phyloP scores from a whole-genome alignment of 2,888 invertebrate species.

The Acrobasis consociella region DNA sequence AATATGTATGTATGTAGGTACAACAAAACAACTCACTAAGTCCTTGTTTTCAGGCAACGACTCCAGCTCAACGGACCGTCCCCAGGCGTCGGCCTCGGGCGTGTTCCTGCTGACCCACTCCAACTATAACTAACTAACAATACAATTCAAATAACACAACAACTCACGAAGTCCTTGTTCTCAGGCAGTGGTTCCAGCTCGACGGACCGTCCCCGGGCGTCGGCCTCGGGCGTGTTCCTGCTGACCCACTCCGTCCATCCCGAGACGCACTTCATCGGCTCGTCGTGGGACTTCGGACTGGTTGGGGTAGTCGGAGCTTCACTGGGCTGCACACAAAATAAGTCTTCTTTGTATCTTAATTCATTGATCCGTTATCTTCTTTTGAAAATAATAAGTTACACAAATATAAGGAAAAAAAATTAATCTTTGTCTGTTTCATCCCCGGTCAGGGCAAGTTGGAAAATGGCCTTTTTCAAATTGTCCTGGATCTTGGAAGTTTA shows the following conservation, averaged over 20 bases:
- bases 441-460: too few relatives aligned
- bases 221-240: constrained; percentile 69
- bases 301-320: constrained; percentile 27
- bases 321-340: background rate
- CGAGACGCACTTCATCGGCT: constrained; percentile 79
- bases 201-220: constrained; percentile 49
- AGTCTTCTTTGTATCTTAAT: too few relatives aligned
- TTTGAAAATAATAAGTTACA: too few relatives aligned
- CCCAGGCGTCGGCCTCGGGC: constrained; percentile 51
- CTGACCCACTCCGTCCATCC: constrained; percentile 94
- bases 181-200: constrained; percentile 83
- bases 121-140: too few relatives aligned
- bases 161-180: constrained; percentile 78
- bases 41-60: constrained; percentile 79
- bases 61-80: constrained; percentile 71
- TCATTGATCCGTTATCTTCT: too few relatives aligned
- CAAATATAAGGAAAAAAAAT: too few relatives aligned
- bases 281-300: constrained; percentile 57
- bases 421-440: too few relatives aligned
- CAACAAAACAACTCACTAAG: too few relatives aligned
- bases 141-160: too few relatives aligned
- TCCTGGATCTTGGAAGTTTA: too few relatives aligned
- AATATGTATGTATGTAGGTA: too few relatives aligned
- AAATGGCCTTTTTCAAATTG: too few relatives aligned
- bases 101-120: constrained; percentile 87